These are phyloP conservation scores for Stigmatopora argus DNA, from an alignment of 2,113 vertebrate species.

Conservation along the genomic window DNA sequence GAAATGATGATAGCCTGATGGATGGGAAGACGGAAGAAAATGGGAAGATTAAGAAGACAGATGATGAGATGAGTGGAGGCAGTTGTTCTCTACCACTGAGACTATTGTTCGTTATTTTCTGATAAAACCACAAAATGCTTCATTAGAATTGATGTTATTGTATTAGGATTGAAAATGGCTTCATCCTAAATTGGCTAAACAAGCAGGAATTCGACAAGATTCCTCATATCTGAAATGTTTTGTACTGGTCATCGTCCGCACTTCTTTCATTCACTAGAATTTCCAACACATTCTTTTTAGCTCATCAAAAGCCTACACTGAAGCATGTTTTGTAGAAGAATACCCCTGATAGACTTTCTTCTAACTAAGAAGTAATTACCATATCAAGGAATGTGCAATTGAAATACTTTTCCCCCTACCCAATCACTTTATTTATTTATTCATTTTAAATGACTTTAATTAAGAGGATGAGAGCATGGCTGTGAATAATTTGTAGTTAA, in stretches of 20 bases:
- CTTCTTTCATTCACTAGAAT: not conserved
- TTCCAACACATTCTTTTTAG: not conserved
- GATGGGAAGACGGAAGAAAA: slow-evolving; percentile 50
- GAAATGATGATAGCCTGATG: slow-evolving; percentile 57
- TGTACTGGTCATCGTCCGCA: not conserved
- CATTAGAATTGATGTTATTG: slow-evolving; percentile 22
- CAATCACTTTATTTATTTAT: not conserved
- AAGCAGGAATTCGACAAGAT: not conserved
- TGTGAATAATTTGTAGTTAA: not conserved
- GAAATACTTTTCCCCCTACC: not conserved
- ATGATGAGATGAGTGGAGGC: slow-evolving; percentile 49
- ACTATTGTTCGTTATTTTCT: slow-evolving; percentile 12
- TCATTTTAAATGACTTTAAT: not conserved
- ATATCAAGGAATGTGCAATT: not conserved
- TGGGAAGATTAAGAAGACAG: slow-evolving; percentile 55
- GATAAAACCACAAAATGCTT: slow-evolving; percentile 7
- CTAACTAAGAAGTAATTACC: not conserved
- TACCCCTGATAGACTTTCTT: not conserved
- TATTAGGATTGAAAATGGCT: slow-evolving; percentile 16
- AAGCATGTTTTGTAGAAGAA: not conserved
- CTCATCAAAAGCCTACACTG: not conserved
- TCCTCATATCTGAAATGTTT: not conserved
- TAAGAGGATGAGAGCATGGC: not conserved
- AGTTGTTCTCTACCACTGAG: slow-evolving; percentile 35
- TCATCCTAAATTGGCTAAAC: slow-evolving; percentile 4